Percentiles rank a stretch among this genome's conserved stretches.
Evolutionary conservation across 2,113 vertebrate species (phyloP).

Genomic region (Cyphomyrus discorhynchus): DNA sequence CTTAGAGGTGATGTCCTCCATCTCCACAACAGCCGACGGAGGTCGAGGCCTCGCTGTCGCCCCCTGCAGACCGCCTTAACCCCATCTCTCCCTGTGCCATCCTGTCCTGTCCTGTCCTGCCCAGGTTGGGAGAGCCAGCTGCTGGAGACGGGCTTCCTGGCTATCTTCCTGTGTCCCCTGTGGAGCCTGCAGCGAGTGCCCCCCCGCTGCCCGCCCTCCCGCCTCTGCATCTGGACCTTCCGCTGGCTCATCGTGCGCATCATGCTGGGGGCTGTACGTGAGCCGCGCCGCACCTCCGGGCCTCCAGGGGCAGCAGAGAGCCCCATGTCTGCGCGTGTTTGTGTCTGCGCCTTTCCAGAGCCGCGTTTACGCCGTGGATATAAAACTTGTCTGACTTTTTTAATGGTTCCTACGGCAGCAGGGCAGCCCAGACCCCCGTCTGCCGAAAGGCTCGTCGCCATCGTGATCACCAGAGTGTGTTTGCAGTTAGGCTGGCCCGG

Average conservation of each 20-base stretch:
- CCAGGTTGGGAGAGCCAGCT: constrained; percentile 96
- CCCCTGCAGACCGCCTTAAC: neutral
- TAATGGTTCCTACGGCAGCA: constrained; percentile 32
- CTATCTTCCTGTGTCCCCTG: constrained; percentile 82
- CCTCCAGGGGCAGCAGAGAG: neutral
- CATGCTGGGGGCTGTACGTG: constrained; percentile 93
- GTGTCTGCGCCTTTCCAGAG: neutral
- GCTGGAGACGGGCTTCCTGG: constrained; percentile 86
- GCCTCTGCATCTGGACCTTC: constrained; percentile 79
- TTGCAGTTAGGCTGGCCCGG: constrained; percentile 28
- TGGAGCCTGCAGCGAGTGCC: constrained; percentile 76
- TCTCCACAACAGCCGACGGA: neutral
- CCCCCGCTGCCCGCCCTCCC: constrained; percentile 62
- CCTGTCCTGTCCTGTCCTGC: neutral
- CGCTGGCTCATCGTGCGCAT: constrained; percentile 97
- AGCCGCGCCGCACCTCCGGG: neutral
- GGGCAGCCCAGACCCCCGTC: too few species aligned
- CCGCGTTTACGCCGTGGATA: neutral
- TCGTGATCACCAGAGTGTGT: constrained; percentile 28
- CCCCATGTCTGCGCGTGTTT: neutral
- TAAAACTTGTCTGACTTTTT: constrained; percentile 32
- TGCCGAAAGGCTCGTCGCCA: constrained; percentile 15
- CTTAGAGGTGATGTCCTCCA: neutral
- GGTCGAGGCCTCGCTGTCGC: neutral
- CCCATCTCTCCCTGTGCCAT: neutral